A percentile compares a stretch with the other conserved stretches of the same genome.
Evolutionary conservation across 2,888 invertebrate genomes (phyloP).

Genomic region (Sisyra terminalis): DNA sequence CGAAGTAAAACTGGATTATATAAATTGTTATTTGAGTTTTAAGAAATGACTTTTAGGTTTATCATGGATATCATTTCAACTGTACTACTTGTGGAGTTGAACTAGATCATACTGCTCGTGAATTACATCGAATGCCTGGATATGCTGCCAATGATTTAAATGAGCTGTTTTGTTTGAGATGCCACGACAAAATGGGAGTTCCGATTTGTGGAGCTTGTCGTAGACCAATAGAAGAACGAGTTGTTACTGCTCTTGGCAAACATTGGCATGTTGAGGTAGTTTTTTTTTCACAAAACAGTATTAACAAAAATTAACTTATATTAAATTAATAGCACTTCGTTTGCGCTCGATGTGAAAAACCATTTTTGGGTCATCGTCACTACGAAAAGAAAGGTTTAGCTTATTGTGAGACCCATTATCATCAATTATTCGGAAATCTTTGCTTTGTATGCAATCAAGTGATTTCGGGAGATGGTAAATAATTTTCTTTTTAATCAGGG

Average conservation of each 20-base stretch:
- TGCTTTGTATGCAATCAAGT: slow-evolving; percentile 99
- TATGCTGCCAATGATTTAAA: slow-evolving; percentile 85
- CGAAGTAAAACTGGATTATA: slow-evolving; percentile 37
- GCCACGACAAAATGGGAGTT: slow-evolving; percentile 99
- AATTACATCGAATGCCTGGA: slow-evolving; percentile 82
- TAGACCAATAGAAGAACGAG: slow-evolving; percentile 95
- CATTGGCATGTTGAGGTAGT: slow-evolving; percentile 93
- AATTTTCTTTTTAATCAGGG: not conserved
- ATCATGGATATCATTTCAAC: slow-evolving; percentile 98
- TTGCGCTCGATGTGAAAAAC: slow-evolving; percentile 99
- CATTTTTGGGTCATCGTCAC: slow-evolving; percentile 96
- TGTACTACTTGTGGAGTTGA: slow-evolving; percentile 87
- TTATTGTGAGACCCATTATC: slow-evolving; percentile 98
- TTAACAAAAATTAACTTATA: slow-evolving; percentile 1
- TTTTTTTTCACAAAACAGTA: not conserved
- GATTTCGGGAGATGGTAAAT: slow-evolving; percentile 87
- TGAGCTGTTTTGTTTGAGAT: slow-evolving; percentile 92
- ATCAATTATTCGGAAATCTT: slow-evolving; percentile 95
- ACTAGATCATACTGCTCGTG: slow-evolving; percentile 87
- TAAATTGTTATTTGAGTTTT: not conserved
- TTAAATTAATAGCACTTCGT: slow-evolving; percentile 74
- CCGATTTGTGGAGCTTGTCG: slow-evolving; percentile 99
- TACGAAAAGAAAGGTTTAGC: slow-evolving; percentile 97
- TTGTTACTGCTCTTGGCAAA: slow-evolving; percentile 95
- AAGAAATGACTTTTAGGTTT: slow-evolving; percentile 29